Conservation (phyloP, 2,888 invertebrate species). For the Aphrophora alni region DNA sequence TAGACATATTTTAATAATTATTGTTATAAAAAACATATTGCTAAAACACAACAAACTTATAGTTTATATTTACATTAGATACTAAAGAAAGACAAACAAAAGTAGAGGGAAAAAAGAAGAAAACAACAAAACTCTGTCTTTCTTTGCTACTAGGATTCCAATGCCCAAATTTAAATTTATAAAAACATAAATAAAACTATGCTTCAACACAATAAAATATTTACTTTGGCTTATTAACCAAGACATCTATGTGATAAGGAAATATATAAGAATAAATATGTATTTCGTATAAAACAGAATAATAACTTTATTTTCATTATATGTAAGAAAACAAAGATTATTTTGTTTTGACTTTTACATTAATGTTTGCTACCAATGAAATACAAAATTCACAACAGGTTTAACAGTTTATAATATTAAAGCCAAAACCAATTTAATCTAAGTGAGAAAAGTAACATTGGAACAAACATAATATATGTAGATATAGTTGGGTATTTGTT, state of each 20-base stretch:
- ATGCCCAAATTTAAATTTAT: background rate
- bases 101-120: background rate
- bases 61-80: background rate
- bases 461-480: background rate
- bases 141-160: background rate
- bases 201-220: background rate
- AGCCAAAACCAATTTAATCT: background rate
- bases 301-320: background rate
- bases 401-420: background rate
- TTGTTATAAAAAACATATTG: background rate
- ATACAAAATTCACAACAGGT: background rate
- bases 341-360: background rate
- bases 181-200: background rate
- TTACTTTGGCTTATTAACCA: background rate
- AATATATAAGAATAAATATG: background rate
- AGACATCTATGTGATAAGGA: no score
- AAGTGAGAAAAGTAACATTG: background rate
- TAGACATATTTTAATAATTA: no score
- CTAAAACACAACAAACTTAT: conserved; percentile 9
- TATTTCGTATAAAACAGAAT: background rate
- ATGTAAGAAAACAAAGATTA: no score
- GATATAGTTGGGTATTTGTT: background rate
- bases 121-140: background rate
- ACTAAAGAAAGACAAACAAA: background rate
- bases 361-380: background rate